phyloP scores from a whole-genome alignment of 2,888 invertebrate genomes.

The Maniola hyperantus region DNA sequence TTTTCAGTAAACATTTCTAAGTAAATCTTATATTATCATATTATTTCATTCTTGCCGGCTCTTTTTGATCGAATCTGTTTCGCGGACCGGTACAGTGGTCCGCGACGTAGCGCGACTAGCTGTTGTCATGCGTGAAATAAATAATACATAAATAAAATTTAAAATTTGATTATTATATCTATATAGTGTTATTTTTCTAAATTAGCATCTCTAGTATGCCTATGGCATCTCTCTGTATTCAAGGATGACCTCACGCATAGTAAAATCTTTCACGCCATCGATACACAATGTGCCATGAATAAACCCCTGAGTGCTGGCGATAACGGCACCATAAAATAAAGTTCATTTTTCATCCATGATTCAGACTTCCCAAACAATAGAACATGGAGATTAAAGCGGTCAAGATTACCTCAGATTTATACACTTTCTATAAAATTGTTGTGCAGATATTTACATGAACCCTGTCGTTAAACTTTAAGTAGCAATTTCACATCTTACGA shows the following conservation, averaged over 20 bases:
- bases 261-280: slow-evolving; percentile 35
- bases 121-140: too few species aligned
- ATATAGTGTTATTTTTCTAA: too few species aligned
- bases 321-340: slow-evolving; percentile 35
- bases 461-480: slow-evolving; percentile 62
- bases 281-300: slow-evolving; percentile 42
- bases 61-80: too few species aligned
- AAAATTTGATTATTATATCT: too few species aligned
- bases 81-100: too few species aligned
- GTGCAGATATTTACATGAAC: slow-evolving; percentile 46
- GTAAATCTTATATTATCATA: too few species aligned
- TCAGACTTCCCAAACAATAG: slow-evolving; percentile 47
- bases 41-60: too few species aligned
- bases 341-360: slow-evolving; percentile 46
- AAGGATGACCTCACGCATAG: slow-evolving; percentile 55
- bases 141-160: too few species aligned
- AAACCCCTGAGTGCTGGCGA: slow-evolving; percentile 37
- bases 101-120: too few species aligned
- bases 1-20: too few species aligned
- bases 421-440: slow-evolving; percentile 38
- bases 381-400: slow-evolving; percentile 29
- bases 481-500: slow-evolving; percentile 53
- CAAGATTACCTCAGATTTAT: slow-evolving; percentile 27
- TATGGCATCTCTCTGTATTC: background rate
- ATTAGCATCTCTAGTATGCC: too few species aligned